Percentiles rank a stretch among this genome's conserved stretches.
Evolutionary conservation across 1,140 invertebrate genomes (phyloP).

Genomic region (Ceratina japonica): DNA sequence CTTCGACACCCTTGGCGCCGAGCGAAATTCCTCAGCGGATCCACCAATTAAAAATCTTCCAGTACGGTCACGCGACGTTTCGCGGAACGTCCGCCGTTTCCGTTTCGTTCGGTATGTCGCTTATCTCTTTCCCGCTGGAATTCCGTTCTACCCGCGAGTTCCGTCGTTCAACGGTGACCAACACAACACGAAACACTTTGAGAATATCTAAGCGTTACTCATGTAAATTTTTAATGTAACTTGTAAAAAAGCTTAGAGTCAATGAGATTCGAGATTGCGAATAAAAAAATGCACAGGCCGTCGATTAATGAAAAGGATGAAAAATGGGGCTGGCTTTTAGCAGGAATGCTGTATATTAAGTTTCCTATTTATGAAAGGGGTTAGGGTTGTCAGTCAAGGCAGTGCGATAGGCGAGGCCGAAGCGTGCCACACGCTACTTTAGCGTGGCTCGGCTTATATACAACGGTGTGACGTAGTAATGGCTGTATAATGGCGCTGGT

Average conservation of each 20-base stretch:
- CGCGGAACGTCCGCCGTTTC: constrained; percentile 16
- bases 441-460: constrained; percentile 35
- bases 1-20: too few species aligned
- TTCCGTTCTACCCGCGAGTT: constrained; percentile 46
- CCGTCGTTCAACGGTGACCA: constrained; percentile 31
- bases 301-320: too few species aligned
- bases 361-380: constrained; percentile 12
- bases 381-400: constrained; percentile 69
- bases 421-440: constrained; percentile 70
- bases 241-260: too few species aligned
- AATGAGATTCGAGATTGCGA: too few species aligned
- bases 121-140: constrained; percentile 41
- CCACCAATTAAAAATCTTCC: constrained; percentile 5
- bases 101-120: constrained; percentile 11
- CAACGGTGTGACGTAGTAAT: constrained; percentile 68
- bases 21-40: not conserved
- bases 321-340: too few species aligned
- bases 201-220: too few species aligned
- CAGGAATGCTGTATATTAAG: too few species aligned
- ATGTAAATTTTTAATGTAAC: too few species aligned
- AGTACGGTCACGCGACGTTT: not conserved
- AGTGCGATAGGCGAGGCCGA: constrained; percentile 52
- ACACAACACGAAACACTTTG: constrained; percentile 42
- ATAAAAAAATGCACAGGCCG: too few species aligned
- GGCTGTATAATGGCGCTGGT: constrained; percentile 66